A percentile compares a stretch with the other conserved stretches of the same genome.
These are phyloP conservation scores for Erethizon dorsatum DNA, from an alignment of 2,797 vertebrate genomes.

Conservation along the genomic window DNA sequence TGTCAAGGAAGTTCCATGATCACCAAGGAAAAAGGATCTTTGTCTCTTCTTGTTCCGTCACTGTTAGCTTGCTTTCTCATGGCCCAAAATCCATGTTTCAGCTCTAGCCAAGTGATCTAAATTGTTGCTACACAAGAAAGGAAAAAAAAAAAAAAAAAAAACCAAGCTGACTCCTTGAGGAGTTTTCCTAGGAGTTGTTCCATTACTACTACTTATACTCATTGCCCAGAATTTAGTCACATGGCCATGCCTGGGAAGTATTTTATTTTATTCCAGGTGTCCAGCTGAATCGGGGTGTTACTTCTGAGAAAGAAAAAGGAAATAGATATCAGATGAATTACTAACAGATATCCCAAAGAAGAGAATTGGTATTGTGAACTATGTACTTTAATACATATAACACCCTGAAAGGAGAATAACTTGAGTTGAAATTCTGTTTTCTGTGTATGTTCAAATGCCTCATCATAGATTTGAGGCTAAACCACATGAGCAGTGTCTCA, in stretches of 20 bases:
- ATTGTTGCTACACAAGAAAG: background rate
- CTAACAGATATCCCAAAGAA: background rate
- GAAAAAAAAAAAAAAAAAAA: background rate
- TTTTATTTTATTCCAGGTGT: conserved; percentile 30
- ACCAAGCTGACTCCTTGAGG: background rate
- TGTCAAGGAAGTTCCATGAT: background rate
- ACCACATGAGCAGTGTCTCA: background rate
- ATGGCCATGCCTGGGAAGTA: background rate
- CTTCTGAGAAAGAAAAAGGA: background rate
- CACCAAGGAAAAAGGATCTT: background rate
- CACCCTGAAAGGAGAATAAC: background rate
- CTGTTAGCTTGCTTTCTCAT: background rate
- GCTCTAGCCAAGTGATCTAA: background rate
- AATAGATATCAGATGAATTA: background rate
- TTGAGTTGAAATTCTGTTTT: conserved; percentile 5
- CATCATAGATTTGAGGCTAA: background rate
- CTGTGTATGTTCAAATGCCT: background rate
- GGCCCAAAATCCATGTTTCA: background rate
- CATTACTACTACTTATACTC: background rate
- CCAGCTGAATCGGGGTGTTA: background rate
- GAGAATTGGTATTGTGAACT: background rate
- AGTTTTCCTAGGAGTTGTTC: background rate
- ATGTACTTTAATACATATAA: background rate
- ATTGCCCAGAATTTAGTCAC: background rate
- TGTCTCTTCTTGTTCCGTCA: background rate